Evolutionary conservation across 2,888 invertebrate genomes (phyloP).

Genomic region (Apoda limacodes): DNA sequence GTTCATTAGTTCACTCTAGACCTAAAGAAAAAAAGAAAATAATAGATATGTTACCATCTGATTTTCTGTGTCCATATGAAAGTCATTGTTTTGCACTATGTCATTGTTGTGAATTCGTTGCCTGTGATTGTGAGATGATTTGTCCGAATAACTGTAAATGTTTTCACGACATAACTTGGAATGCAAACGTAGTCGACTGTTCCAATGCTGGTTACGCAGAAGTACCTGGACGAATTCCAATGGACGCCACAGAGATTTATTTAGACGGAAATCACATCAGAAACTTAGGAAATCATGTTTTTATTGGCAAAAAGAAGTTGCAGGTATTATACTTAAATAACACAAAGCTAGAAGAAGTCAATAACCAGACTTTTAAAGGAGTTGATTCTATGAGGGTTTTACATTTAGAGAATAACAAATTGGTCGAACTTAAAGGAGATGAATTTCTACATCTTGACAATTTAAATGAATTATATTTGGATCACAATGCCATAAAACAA

Average conservation of each 20-base stretch:
- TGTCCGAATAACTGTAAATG: conserved; percentile 88
- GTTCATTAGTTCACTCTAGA: conserved; percentile 77
- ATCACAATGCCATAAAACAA: conserved; percentile 79
- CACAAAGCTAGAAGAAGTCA: conserved; percentile 79
- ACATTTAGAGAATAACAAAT: conserved; percentile 82
- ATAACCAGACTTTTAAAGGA: conserved; percentile 86
- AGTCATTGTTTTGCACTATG: conserved; percentile 89
- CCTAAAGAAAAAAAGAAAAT: conserved; percentile 78
- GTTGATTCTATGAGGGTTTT: conserved; percentile 78
- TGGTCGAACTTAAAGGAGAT: conserved; percentile 79
- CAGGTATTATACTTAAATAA: conserved; percentile 82
- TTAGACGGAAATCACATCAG: conserved; percentile 85
- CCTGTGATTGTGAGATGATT: conserved; percentile 92
- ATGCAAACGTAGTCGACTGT: conserved; percentile 86
- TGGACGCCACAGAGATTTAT: conserved; percentile 91
- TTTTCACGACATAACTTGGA: conserved; percentile 88
- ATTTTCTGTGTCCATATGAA: conserved; percentile 85
- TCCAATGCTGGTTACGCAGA: conserved; percentile 78
- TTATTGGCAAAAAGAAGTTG: conserved; percentile 86
- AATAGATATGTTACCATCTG: conserved; percentile 77
- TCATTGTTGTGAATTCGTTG: conserved; percentile 90
- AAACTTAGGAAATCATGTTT: conserved; percentile 83
- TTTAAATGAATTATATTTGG: conserved; percentile 81
- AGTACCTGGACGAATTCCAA: conserved; percentile 84
- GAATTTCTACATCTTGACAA: conserved; percentile 83